Percentiles rank a stretch among this genome's conserved stretches.
Evolutionary conservation across 37 sponge, comb jelly and placozoan genomes (phyloP).

Genomic region (Halisarca cf. caerulea): DNA sequence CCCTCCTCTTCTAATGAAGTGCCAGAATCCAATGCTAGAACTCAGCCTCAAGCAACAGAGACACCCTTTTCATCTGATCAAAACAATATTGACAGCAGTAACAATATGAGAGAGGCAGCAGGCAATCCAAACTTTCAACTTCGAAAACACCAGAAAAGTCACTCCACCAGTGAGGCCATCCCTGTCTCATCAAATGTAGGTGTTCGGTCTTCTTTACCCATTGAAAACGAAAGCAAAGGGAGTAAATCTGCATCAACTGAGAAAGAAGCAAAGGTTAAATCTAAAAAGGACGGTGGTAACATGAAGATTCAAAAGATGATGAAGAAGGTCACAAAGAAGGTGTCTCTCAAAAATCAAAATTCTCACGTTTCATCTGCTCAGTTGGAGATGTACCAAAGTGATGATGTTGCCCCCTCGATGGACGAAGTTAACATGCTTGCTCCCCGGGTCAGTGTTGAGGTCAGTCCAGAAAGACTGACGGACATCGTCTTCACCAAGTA

Average conservation of each 20-base stretch:
- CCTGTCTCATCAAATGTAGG: background rate
- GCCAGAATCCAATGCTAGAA: background rate
- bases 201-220: background rate
- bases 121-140: no score
- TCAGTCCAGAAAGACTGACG: constrained; percentile 83
- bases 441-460: constrained; percentile 73
- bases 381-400: constrained; percentile 57
- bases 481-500: constrained; percentile 73
- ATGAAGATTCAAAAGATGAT: constrained; percentile 3
- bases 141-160: no score
- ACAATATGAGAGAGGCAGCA: no score
- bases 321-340: constrained; percentile 13
- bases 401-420: constrained; percentile 74
- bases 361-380: background rate
- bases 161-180: no score
- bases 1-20: background rate
- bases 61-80: no score
- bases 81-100: no score
- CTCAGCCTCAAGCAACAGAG: no score
- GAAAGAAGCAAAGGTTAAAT: constrained; percentile 19
- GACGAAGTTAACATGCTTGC: constrained; percentile 80
- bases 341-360: background rate
- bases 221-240: background rate
- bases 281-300: background rate
- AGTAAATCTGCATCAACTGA: background rate